These are phyloP conservation scores for Podabrus alpinus DNA, from an alignment of 2,888 invertebrate species.

Conservation along the genomic window DNA sequence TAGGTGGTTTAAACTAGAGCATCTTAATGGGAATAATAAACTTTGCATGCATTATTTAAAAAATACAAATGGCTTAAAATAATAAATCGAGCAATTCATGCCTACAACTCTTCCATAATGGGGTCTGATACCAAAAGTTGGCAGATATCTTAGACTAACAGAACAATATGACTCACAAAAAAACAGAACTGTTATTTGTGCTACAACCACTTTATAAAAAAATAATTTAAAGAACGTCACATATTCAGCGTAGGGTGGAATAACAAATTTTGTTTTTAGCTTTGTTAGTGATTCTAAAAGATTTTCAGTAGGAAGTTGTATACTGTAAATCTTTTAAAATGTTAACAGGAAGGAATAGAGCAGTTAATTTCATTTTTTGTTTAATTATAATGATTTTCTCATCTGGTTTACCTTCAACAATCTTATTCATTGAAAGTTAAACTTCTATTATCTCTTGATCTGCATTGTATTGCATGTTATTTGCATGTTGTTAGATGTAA, in stretches of 20 bases:
- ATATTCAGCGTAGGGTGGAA: no score
- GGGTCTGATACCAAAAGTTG: neutral
- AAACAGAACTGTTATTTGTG: neutral
- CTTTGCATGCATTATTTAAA: neutral
- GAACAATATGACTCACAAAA: neutral
- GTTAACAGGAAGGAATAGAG: no score
- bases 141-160: neutral
- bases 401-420: neutral
- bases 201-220: neutral
- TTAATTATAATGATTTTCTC: neutral
- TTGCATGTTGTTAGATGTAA: slow-evolving; percentile 18
- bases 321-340: no score
- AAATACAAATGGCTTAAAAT: neutral
- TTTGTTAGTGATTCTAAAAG: no score
- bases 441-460: slow-evolving; percentile 9
- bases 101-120: neutral
- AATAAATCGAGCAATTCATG: neutral
- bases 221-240: no score
- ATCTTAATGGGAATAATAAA: neutral
- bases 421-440: neutral
- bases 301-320: no score
- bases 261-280: no score
- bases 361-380: neutral
- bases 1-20: neutral
- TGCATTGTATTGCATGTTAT: slow-evolving; percentile 30